phyloP scores from a whole-genome alignment of 1,140 invertebrate species.

The Brachionus calyciflorus region DNA sequence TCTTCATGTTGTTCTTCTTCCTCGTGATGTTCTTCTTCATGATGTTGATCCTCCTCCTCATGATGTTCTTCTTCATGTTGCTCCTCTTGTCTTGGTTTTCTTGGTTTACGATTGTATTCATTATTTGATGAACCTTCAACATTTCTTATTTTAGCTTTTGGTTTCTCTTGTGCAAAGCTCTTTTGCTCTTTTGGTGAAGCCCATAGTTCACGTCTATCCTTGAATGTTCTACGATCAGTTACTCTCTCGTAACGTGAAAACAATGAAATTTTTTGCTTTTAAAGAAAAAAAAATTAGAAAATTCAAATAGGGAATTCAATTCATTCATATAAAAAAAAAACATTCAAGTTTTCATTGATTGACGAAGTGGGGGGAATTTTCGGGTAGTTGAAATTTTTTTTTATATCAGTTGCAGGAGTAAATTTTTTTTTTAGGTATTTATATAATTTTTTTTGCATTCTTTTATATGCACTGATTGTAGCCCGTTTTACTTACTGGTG shows the following conservation, averaged over 20 bases:
- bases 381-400: background rate
- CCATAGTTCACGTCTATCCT: slow-evolving; percentile 40
- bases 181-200: background rate
- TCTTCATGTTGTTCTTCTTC: slow-evolving; percentile 21
- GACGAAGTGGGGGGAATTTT: slow-evolving; percentile 8
- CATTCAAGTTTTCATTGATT: slow-evolving; percentile 18
- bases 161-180: background rate
- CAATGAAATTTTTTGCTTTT: slow-evolving; percentile 47
- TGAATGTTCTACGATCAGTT: slow-evolving; percentile 46
- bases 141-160: slow-evolving; percentile 44
- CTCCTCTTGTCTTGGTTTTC: background rate
- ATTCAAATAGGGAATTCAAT: background rate
- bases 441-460: background rate
- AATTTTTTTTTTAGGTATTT: background rate
- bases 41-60: background rate
- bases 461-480: background rate
- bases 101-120: background rate
- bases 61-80: slow-evolving; percentile 3
- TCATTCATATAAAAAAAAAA: background rate
- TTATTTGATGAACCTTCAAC: background rate
- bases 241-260: slow-evolving; percentile 48
- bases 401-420: slow-evolving; percentile 1
- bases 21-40: background rate
- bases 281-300: background rate
- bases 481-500: slow-evolving; percentile 43